Percentiles rank a stretch among this genome's conserved stretches.
These are phyloP conservation scores for Corbicula japonica DNA, from an alignment of 2,888 invertebrate species.

Conservation along the genomic window DNA sequence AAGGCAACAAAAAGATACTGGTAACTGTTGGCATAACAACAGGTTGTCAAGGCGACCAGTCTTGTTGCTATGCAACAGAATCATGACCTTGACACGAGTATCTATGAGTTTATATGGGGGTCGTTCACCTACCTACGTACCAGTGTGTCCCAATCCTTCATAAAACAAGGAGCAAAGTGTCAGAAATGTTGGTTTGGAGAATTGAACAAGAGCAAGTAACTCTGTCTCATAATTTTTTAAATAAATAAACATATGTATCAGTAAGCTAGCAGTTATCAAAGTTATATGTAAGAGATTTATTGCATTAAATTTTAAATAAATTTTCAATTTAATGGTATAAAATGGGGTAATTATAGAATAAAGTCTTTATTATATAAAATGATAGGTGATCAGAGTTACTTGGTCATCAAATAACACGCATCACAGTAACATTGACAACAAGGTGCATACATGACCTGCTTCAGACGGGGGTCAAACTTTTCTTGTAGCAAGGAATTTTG, in stretches of 20 bases:
- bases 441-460: constrained; percentile 48
- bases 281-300: too few relatives aligned
- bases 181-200: constrained; percentile 57
- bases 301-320: too few relatives aligned
- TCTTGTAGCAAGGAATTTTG: too few relatives aligned
- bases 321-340: too few relatives aligned
- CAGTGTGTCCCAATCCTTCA: constrained; percentile 72
- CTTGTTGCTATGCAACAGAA: constrained; percentile 66
- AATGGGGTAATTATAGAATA: too few relatives aligned
- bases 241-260: too few relatives aligned
- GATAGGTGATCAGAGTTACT: constrained; percentile 20
- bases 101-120: constrained; percentile 73
- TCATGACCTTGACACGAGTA: constrained; percentile 60
- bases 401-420: constrained; percentile 40
- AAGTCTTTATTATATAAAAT: too few relatives aligned
- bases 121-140: constrained; percentile 73
- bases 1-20: constrained; percentile 67
- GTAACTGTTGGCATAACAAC: constrained; percentile 70
- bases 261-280: too few relatives aligned
- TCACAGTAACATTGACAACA: constrained; percentile 49
- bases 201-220: constrained; percentile 39
- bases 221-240: too few relatives aligned
- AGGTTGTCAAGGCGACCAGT: constrained; percentile 59
- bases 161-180: constrained; percentile 69
- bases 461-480: too few relatives aligned